phyloP scores from a whole-genome alignment of 2,888 invertebrate genomes.

The Aspidiotus destructor region DNA sequence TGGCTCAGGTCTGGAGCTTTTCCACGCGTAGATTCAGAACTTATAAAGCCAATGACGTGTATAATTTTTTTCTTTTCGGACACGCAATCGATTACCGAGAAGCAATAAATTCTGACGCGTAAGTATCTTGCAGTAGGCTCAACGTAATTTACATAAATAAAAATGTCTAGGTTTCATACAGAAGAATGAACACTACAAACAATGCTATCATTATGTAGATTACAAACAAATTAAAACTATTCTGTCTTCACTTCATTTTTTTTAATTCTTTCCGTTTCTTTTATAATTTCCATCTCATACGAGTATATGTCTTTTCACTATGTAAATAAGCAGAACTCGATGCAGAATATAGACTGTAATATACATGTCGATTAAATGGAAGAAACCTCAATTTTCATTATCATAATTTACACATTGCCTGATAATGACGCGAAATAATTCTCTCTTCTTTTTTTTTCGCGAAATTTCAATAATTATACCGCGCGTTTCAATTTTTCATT shows the following conservation, averaged over 20 bases:
- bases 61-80: background rate
- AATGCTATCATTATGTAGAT: background rate
- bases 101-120: background rate
- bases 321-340: background rate
- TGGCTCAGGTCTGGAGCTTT: background rate
- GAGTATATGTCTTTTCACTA: background rate
- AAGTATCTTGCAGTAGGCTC: background rate
- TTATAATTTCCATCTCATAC: background rate
- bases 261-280: background rate
- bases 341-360: background rate
- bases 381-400: background rate
- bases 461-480: background rate
- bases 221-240: constrained; percentile 1
- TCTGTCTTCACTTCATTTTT: background rate
- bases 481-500: background rate
- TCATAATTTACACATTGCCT: background rate
- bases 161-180: background rate
- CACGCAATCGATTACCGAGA: background rate
- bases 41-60: too few species aligned
- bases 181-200: background rate
- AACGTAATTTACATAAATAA: background rate
- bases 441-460: background rate
- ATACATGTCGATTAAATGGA: background rate
- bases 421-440: background rate
- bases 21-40: background rate